Evolutionary conservation across 2,888 invertebrate species (phyloP).

Genomic region (Harpalus rubripes): DNA sequence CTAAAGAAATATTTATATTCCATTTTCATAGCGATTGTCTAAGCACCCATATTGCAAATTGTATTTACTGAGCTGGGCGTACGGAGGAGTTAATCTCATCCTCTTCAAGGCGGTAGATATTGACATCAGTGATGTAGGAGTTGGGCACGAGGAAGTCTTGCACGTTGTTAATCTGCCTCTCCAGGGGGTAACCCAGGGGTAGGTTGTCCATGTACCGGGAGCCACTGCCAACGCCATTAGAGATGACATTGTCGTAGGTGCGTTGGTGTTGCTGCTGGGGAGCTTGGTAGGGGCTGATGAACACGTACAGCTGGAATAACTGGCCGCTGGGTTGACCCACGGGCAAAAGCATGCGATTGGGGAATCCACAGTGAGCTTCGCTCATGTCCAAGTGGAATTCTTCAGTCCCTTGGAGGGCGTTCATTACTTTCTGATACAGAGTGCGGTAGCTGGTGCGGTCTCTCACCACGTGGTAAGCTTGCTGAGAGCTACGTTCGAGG

Average conservation of each 20-base stretch:
- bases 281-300: constrained; percentile 76
- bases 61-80: not conserved
- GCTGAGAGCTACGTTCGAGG: constrained; percentile 82
- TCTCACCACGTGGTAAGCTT: not conserved
- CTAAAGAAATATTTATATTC: not conserved
- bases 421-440: constrained; percentile 78
- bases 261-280: constrained; percentile 75
- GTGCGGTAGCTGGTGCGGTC: constrained; percentile 74
- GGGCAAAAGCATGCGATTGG: constrained; percentile 83
- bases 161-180: constrained; percentile 81
- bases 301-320: constrained; percentile 82
- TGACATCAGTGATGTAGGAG: constrained; percentile 83
- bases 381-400: constrained; percentile 78
- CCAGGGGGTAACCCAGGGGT: constrained; percentile 87
- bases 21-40: not conserved
- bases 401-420: constrained; percentile 78
- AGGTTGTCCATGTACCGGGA: constrained; percentile 79
- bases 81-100: not conserved
- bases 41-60: not conserved
- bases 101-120: constrained; percentile 81
- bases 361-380: constrained; percentile 81
- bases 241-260: constrained; percentile 72
- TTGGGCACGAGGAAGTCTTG: constrained; percentile 83
- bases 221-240: constrained; percentile 56
- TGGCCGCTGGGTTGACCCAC: constrained; percentile 82